Evolutionary conservation across 2,888 invertebrate species (phyloP).

Genomic region (Aphodius sticticus): DNA sequence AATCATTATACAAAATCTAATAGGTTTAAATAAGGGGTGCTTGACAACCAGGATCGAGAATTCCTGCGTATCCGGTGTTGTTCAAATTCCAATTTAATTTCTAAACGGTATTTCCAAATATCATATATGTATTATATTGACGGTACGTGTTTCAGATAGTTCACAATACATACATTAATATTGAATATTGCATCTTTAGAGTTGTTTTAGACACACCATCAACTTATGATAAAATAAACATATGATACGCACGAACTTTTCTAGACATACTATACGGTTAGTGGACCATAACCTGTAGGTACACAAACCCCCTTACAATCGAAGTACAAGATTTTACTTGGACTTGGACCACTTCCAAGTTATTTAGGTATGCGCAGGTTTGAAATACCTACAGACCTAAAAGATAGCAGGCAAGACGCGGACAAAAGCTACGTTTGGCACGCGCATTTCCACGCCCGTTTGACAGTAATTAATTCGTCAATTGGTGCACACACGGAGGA

Average conservation of each 20-base stretch:
- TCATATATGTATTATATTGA: too few relatives aligned
- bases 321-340: not conserved
- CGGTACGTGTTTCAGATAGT: too few relatives aligned
- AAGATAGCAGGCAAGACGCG: not conserved
- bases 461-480: conserved; percentile 32
- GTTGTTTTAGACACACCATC: too few relatives aligned
- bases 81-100: too few relatives aligned
- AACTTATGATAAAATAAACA: too few relatives aligned
- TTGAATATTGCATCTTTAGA: too few relatives aligned
- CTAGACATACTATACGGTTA: not conserved
- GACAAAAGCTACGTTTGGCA: not conserved
- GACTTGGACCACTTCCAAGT: conserved; percentile 15
- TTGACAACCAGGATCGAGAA: too few relatives aligned
- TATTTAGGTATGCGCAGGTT: conserved; percentile 6
- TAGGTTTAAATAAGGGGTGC: too few relatives aligned
- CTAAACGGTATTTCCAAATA: too few relatives aligned
- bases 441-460: conserved; percentile 8
- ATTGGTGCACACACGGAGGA: conserved; percentile 27
- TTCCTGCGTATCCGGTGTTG: too few relatives aligned
- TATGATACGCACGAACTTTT: not conserved
- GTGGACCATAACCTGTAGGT: not conserved
- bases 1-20: too few relatives aligned
- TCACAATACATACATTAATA: too few relatives aligned
- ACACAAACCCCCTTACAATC: not conserved
- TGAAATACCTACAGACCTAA: conserved; percentile 17